A percentile compares a stretch with the other conserved stretches of the same genome.
Evolutionary conservation across 2,797 vertebrate genomes (phyloP).

Genomic region (Sebastes cheni): DNA sequence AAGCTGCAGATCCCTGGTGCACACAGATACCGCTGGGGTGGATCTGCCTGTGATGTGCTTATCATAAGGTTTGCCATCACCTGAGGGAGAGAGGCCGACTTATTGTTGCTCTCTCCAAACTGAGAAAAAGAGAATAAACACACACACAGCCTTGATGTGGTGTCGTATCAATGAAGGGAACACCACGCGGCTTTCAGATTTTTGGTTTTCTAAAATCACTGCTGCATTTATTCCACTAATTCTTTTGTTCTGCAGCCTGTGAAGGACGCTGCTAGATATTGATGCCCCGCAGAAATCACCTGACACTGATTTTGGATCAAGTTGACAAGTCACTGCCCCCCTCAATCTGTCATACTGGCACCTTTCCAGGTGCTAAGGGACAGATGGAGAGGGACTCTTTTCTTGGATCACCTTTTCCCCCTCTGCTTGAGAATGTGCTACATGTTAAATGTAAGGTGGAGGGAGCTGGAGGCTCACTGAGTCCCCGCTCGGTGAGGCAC

Average conservation of each 20-base stretch:
- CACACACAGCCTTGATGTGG: slow-evolving; percentile 29
- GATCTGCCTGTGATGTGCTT: slow-evolving; percentile 71
- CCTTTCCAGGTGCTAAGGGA: slow-evolving; percentile 45
- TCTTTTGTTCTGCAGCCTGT: slow-evolving; percentile 49
- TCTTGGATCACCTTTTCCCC: slow-evolving; percentile 63
- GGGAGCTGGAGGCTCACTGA: slow-evolving; percentile 3
- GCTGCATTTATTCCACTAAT: slow-evolving; percentile 29
- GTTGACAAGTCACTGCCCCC: slow-evolving; percentile 54
- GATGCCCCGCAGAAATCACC: slow-evolving; percentile 56
- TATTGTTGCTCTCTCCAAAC: slow-evolving; percentile 47
- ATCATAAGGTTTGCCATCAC: slow-evolving; percentile 75
- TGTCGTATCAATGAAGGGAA: slow-evolving; percentile 19
- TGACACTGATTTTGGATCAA: slow-evolving; percentile 66
- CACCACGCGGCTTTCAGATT: slow-evolving; percentile 17
- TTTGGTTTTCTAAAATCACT: slow-evolving; percentile 1
- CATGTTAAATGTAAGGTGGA: slow-evolving; percentile 45
- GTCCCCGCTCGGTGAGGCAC: background rate
- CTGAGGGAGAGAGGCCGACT: slow-evolving; percentile 50
- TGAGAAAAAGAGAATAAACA: slow-evolving; percentile 36
- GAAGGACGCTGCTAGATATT: slow-evolving; percentile 35
- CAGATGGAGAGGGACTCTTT: slow-evolving; percentile 62
- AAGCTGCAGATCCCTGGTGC: slow-evolving; percentile 69
- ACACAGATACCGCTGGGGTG: slow-evolving; percentile 67
- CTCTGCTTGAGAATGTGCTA: slow-evolving; percentile 44
- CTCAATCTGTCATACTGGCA: slow-evolving; percentile 61